These are phyloP conservation scores for Loris lydekkerianus DNA, from an alignment of 2,797 vertebrate genomes.

Conservation along the genomic window DNA sequence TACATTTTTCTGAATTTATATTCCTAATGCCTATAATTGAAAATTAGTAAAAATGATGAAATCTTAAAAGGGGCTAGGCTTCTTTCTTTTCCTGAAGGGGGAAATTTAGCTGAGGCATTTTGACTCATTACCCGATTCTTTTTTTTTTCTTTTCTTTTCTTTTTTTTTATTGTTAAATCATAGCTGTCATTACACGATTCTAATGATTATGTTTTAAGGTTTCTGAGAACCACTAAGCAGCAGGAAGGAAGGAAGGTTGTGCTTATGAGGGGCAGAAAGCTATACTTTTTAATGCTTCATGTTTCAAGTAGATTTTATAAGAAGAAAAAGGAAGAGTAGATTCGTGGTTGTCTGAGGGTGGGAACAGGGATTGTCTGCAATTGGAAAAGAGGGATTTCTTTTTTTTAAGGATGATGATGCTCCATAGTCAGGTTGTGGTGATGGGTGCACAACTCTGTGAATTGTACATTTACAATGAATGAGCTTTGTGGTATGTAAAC, in stretches of 20 bases:
- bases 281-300: neutral
- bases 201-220: neutral
- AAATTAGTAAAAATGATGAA: constrained; percentile 49
- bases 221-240: neutral
- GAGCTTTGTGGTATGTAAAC: neutral
- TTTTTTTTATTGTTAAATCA: too few species aligned
- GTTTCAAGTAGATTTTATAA: neutral
- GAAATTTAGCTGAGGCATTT: neutral
- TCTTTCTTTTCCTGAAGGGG: neutral
- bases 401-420: constrained; percentile 19
- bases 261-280: neutral
- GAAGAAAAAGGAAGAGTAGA: neutral
- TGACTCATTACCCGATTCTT: neutral
- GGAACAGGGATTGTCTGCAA: neutral
- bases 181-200: neutral
- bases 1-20: constrained; percentile 31
- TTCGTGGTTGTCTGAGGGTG: neutral
- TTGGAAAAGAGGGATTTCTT: neutral
- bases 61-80: neutral
- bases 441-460: neutral
- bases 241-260: neutral
- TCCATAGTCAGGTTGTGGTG: constrained; percentile 12
- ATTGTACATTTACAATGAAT: neutral
- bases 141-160: too few species aligned
- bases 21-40: neutral